Conservation (phyloP, 2,888 invertebrate species). For the Metellina segmentata region DNA sequence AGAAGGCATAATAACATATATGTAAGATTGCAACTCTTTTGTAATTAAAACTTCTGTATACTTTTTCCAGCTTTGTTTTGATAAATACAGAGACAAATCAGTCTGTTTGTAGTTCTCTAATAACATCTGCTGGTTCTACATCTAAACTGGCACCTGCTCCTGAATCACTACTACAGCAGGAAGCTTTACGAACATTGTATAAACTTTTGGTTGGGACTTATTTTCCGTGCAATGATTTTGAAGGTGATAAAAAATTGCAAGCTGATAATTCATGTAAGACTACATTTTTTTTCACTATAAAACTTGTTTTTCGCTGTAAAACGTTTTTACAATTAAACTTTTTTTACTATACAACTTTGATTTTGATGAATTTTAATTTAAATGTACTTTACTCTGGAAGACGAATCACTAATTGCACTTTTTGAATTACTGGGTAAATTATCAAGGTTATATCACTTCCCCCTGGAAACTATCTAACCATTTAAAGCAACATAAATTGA, state of each 20-base stretch:
- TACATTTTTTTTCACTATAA: not conserved
- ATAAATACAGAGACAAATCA: slow-evolving; percentile 84
- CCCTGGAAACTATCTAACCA: too few species aligned
- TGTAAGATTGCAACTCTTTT: not conserved
- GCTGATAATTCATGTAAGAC: slow-evolving; percentile 59
- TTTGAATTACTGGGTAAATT: not conserved
- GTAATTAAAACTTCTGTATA: not conserved
- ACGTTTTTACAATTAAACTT: too few species aligned
- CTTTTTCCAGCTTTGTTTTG: slow-evolving; percentile 84
- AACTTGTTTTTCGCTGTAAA: too few species aligned
- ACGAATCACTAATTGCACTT: not conserved
- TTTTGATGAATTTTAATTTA: not conserved
- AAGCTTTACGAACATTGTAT: slow-evolving; percentile 67
- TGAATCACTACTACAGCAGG: slow-evolving; percentile 60
- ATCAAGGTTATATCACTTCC: too few species aligned
- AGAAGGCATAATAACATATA: too few species aligned
- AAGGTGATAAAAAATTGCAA: slow-evolving; percentile 43
- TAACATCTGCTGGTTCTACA: slow-evolving; percentile 83
- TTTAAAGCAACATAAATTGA: too few species aligned
- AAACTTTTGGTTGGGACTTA: slow-evolving; percentile 71
- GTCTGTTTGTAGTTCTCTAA: slow-evolving; percentile 78
- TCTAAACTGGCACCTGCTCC: slow-evolving; percentile 27
- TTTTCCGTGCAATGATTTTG: slow-evolving; percentile 42
- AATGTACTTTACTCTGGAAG: not conserved
- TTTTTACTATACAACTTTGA: too few species aligned